phyloP scores from a whole-genome alignment of 2,797 vertebrate genomes.

The Tangara arthus region DNA sequence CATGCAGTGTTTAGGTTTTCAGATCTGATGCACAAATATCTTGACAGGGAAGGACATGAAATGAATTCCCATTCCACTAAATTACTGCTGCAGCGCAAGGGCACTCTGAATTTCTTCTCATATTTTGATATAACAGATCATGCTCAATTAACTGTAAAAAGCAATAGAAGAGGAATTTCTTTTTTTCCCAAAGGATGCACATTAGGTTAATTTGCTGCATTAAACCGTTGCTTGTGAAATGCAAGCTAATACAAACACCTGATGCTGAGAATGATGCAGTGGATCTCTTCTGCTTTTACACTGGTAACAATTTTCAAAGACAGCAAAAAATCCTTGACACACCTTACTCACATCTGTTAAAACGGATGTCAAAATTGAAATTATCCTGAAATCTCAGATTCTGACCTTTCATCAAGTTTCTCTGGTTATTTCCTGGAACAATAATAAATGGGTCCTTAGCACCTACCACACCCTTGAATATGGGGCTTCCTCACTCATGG shows the following conservation, averaged over 20 bases:
- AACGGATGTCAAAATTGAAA: neutral
- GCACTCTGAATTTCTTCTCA: neutral
- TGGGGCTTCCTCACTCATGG: neutral
- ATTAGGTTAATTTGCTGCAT: neutral
- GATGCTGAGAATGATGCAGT: neutral
- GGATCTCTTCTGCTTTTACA: neutral
- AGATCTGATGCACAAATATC: neutral
- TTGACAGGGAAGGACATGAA: neutral
- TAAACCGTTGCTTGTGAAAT: neutral
- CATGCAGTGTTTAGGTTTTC: neutral
- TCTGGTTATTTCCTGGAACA: neutral
- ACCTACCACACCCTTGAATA: neutral
- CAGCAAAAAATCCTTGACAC: neutral
- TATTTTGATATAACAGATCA: neutral
- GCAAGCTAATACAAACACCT: neutral
- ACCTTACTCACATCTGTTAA: neutral
- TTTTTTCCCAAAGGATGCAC: rapidly evolving
- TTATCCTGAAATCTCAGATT: neutral
- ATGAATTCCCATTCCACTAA: neutral
- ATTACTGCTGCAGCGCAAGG: neutral
- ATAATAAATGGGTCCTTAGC: neutral
- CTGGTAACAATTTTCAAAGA: neutral
- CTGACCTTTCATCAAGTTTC: neutral
- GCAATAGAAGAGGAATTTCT: neutral
- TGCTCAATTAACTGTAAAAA: neutral